Conservation (phyloP, 2,113 vertebrate species). For the Otis tarda region DNA sequence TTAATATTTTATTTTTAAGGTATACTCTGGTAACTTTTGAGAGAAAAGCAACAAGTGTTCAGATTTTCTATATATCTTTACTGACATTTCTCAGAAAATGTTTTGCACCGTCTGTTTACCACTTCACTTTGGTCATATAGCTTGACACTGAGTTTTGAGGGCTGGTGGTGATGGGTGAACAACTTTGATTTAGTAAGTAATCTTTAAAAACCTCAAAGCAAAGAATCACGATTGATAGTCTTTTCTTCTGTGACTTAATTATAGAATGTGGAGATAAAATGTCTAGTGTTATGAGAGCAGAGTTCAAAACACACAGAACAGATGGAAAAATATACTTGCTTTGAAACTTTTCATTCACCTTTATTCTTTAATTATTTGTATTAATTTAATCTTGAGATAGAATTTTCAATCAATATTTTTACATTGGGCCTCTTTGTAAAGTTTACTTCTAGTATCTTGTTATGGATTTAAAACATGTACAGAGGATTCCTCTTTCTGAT, state of each 20-base stretch:
- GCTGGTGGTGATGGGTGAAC: not conserved
- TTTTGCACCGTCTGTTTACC: not conserved
- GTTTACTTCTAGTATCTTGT: not conserved
- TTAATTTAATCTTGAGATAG: not conserved
- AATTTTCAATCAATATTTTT: not conserved
- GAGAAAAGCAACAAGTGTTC: constrained; percentile 50
- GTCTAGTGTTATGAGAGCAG: not conserved
- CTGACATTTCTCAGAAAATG: not conserved
- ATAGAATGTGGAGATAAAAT: not conserved
- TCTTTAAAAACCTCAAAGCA: not conserved
- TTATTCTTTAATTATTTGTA: not conserved
- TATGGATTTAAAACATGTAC: not conserved
- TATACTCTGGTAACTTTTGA: not conserved
- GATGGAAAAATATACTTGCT: not conserved
- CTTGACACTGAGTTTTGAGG: not conserved
- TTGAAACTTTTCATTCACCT: not conserved
- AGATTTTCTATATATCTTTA: not conserved
- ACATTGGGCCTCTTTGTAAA: not conserved
- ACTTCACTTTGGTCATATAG: not conserved
- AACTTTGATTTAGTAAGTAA: not conserved
- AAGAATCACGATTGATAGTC: not conserved
- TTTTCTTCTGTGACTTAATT: not conserved
- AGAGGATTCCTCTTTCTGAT: not conserved
- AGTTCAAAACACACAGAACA: not conserved
- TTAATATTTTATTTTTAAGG: not conserved